A percentile compares a stretch with the other conserved stretches of the same genome.
Conservation (phyloP, 2,113 vertebrate genomes). For the Ancistrus triradiatus region DNA sequence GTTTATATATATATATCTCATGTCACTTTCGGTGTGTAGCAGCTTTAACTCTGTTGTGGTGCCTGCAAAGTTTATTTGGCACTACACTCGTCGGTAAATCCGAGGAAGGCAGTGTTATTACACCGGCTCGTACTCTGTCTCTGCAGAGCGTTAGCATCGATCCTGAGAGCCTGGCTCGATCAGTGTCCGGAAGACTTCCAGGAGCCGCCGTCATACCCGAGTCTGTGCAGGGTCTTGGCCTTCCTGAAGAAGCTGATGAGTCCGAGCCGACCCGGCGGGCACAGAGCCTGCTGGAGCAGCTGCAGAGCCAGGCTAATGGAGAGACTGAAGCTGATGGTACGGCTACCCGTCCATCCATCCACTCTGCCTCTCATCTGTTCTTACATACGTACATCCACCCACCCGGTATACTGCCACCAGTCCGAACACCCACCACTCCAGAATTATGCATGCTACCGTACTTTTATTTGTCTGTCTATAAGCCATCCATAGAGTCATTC, state of each 20-base stretch:
- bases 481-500: background rate
- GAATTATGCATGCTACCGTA: no score
- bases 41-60: no score
- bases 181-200: slow-evolving; percentile 91
- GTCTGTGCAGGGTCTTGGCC: slow-evolving; percentile 75
- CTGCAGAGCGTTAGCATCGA: slow-evolving; percentile 80
- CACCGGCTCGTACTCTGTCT: no score
- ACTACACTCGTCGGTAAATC: no score
- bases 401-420: no score
- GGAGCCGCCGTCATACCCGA: slow-evolving; percentile 79
- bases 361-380: background rate
- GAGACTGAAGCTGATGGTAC: slow-evolving; percentile 75
- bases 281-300: slow-evolving; percentile 80
- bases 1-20: no score
- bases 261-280: slow-evolving; percentile 81
- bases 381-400: no score
- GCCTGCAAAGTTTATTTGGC: no score
- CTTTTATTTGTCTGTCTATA: background rate
- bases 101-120: no score
- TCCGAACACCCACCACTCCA: no score
- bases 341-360: no score
- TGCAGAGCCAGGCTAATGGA: slow-evolving; percentile 69
- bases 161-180: slow-evolving; percentile 87
- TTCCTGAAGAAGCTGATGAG: slow-evolving; percentile 77
- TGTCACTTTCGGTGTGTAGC: no score